Conservation (phyloP, 2,888 invertebrate genomes). For the Philereme transversata region DNA sequence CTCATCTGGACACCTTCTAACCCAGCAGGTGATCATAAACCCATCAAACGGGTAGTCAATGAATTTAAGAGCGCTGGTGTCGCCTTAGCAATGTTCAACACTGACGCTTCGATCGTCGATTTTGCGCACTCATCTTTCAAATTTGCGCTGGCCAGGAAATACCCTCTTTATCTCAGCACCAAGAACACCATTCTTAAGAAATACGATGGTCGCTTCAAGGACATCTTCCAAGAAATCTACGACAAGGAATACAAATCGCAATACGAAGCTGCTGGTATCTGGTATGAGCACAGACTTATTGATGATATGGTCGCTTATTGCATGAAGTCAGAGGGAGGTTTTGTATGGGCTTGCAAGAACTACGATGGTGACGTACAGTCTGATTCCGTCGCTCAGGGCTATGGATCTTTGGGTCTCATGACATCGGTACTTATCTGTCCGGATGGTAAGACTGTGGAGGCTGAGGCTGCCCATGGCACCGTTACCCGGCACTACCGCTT, state of each 20-base stretch:
- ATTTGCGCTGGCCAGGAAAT: conserved; percentile 92
- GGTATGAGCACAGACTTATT: conserved; percentile 99
- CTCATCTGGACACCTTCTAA: conserved; percentile 87
- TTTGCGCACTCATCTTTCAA: conserved; percentile 98
- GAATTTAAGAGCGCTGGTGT: conserved; percentile 95
- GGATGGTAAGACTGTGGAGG: conserved; percentile 98
- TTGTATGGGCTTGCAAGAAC: conserved; percentile 99
- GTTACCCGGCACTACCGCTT: conserved; percentile 95
- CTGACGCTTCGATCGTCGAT: conserved; percentile 95
- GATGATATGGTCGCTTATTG: conserved; percentile 99
- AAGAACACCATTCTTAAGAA: conserved; percentile 98
- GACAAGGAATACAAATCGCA: conserved; percentile 92
- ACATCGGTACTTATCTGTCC: conserved; percentile 98
- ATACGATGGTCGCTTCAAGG: conserved; percentile 98
- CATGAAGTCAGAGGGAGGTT: conserved; percentile 99
- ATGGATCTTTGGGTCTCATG: conserved; percentile 98
- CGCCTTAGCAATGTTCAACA: conserved; percentile 98
- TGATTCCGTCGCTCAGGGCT: conserved; percentile 98
- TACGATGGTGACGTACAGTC: conserved; percentile 99
- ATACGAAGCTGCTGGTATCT: conserved; percentile 94
- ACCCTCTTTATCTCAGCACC: conserved; percentile 97
- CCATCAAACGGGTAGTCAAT: conserved; percentile 90
- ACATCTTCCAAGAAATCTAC: conserved; percentile 98
- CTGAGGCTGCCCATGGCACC: conserved; percentile 99
- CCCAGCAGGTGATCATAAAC: conserved; percentile 74